Evolutionary conservation across 2,113 vertebrate genomes (phyloP).

Genomic region (Mungos mungo): DNA sequence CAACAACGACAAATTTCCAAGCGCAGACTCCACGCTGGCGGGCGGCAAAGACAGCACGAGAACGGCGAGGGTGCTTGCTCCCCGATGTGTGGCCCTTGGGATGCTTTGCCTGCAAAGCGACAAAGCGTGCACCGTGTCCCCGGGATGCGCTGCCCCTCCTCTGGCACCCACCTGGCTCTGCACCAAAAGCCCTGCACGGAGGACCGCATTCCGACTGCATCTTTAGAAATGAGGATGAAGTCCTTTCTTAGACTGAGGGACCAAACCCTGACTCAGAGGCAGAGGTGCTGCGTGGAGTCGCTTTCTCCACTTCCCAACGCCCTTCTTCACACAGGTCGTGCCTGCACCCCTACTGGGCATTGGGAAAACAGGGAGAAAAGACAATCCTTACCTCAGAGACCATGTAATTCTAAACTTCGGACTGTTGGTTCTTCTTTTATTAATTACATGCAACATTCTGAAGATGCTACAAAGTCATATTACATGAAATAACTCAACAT

Average conservation of each 20-base stretch:
- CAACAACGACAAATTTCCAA: neutral
- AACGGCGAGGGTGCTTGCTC: neutral
- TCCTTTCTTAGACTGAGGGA: neutral
- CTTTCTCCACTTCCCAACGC: neutral
- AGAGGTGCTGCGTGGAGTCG: fast-evolving
- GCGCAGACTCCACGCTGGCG: too few species aligned
- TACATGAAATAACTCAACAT: neutral
- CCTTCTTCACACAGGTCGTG: neutral
- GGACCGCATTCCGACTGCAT: too few species aligned
- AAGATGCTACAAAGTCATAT: neutral
- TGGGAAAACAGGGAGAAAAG: neutral
- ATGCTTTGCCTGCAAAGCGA: fast-evolving
- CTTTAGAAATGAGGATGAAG: neutral
- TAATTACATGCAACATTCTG: neutral
- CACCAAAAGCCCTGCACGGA: neutral
- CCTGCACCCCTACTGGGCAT: neutral
- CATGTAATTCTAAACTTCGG: neutral
- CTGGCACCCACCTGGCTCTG: neutral
- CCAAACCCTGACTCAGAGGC: neutral
- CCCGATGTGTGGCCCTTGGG: fast-evolving
- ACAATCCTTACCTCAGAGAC: neutral
- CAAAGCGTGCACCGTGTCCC: neutral
- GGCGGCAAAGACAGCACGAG: too few species aligned
- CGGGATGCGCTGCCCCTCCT: neutral
- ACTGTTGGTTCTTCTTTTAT: neutral